Evolutionary conservation across 2,888 invertebrate genomes (phyloP), one percentile per base, ranked within the genome.

Genomic region (Blomia tropicalis): DNA sequence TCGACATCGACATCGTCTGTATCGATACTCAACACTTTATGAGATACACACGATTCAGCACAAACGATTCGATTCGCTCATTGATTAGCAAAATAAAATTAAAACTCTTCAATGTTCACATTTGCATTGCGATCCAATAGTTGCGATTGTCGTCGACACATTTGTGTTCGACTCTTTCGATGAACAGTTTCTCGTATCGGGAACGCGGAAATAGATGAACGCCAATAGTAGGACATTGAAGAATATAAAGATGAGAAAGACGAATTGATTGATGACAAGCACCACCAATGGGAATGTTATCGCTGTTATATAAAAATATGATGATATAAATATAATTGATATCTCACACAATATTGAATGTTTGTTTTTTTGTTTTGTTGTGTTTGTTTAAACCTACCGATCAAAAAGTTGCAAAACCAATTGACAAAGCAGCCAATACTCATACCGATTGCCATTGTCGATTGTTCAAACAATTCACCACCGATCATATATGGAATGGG

Each of bases 381-480:
- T 4, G 22, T 19, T 19, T 19, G 2, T 2, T 22, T 17, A 4
- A 2, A 43, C 43, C 41, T 44, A 58, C 59, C 59, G 29, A 58
- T 36, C 22, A 58, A 41, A 41, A 58, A 58, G 22, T 58, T 58
- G 43, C 41, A 58, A 43, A 58, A 58, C 59, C 59, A 58, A 43
- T 58, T 58, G 59, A 43, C 36, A 58, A 58, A 41, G 11, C 51
- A 51, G 25, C 59, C 59, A 7, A 32, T 41, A 14, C 59, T 58
- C 43, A 58, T 2, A 19, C 59, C 59, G 22, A 36, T 58, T n/a
- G 23, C 27, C 43, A 58, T 41, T n/a, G 59, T 2, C 4, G 41
- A n/a, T 3, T 36, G n/a, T 14, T 58, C 59, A 43, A 58, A 58
- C 2, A 58, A 11, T 25, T 58, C 47, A 22, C 59, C 59, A 27